A percentile compares a stretch with the other conserved stretches of the same genome.
These are phyloP conservation scores for Odontocerum albicorne DNA, from an alignment of 2,888 invertebrate species.

Conservation along the genomic window DNA sequence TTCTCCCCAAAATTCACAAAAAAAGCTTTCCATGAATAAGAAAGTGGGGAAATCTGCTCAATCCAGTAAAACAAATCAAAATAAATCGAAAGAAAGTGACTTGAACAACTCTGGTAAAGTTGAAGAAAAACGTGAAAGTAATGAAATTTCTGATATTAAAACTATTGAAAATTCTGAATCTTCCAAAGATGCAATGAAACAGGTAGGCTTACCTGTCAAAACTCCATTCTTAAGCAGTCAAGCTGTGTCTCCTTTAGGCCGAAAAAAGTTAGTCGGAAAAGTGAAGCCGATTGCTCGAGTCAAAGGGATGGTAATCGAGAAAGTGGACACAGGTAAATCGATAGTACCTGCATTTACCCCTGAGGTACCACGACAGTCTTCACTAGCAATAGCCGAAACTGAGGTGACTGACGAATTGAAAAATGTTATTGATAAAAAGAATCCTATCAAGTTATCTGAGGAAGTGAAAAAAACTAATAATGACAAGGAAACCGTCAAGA, in stretches of 20 bases:
- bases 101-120: not conserved
- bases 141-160: constrained; percentile 7
- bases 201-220: constrained; percentile 22
- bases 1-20: not conserved
- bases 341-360: constrained; percentile 44
- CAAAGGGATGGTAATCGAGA: constrained; percentile 53
- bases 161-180: constrained; percentile 9
- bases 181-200: constrained; percentile 16
- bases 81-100: constrained; percentile 23
- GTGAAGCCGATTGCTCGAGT: constrained; percentile 56
- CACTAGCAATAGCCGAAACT: constrained; percentile 36
- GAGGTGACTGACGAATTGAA: constrained; percentile 37
- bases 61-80: not conserved
- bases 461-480: no score
- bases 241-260: constrained; percentile 26
- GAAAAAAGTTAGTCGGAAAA: constrained; percentile 43
- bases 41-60: constrained; percentile 11
- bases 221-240: constrained; percentile 28
- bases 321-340: constrained; percentile 51
- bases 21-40: constrained; percentile 9
- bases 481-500: not conserved
- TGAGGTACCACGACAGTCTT: not conserved
- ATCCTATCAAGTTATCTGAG: no score
- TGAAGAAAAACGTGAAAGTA: not conserved
- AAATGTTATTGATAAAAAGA: constrained; percentile 29